Evolutionary conservation across 2,797 vertebrate species (phyloP), one percentile per base, ranked within the genome.

Genomic region (Pangasius larnaudii): DNA sequence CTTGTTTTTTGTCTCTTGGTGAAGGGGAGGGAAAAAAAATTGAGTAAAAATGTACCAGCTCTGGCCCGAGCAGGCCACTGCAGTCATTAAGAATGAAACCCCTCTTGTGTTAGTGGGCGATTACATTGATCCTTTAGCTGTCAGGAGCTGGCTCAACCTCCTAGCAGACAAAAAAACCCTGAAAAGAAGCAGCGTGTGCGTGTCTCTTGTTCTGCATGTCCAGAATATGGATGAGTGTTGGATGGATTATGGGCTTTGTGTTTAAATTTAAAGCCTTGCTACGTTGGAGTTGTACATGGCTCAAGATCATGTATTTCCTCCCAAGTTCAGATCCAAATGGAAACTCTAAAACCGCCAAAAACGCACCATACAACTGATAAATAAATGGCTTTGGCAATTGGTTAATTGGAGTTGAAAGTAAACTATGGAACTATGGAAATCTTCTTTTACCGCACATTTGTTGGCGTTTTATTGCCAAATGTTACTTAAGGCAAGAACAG

Each of bases 31-130:
- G 11, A 0, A 24, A 6, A 6, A 2, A 8, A 27, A 75, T 42
- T 27, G 6, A 78, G 27, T n/a, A 30, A 18, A 53, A 79, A 79
- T 53, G 51, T 58, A 22, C 18, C 77, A 58, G 27, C 75, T 53
- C 51, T 79, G 30, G 18, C n/a, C 30, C 0, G 1, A 39, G 78
- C 56, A 59, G 78, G 19, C 33, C 78, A 59, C 53, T 80, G 78
- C 78, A 56, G 78, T 80, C 56, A 59, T 80, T 67, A 51, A 51
- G 82, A 69, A 71, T 49, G 63, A 51, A 84, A 84, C 42, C 82
- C 3, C 22, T 72, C 49, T 53, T 39, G 33, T 80, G 78, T 80
- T 80, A 27, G 9, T 56, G 30, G 19, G 19, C 33, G 53, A 80
- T 80, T 80, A 80, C 56, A 59, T 80, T 27, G 56, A 80, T 80